Evolutionary conservation across 2,797 vertebrate genomes (phyloP).

Genomic region (Percopsis omiscomaycus): DNA sequence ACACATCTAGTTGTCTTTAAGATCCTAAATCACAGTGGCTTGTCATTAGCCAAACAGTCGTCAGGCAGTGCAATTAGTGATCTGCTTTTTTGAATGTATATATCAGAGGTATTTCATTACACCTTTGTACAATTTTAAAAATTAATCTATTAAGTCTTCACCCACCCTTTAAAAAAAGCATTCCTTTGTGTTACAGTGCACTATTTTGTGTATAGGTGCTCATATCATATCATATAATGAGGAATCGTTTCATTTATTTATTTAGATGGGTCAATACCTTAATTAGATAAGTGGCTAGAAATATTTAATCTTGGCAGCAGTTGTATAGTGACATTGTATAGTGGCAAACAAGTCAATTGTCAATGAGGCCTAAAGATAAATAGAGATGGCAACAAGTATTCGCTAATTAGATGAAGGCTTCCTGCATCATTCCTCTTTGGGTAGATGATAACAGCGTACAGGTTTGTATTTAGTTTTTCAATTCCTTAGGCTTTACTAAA

Average conservation of each 20-base stretch:
- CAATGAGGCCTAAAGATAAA: constrained; percentile 45
- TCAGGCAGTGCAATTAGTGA: too few relatives aligned
- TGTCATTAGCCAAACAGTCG: not conserved
- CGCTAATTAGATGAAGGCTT: constrained; percentile 63
- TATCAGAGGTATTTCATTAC: too few relatives aligned
- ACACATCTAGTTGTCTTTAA: too few relatives aligned
- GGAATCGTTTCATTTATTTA: constrained; percentile 53
- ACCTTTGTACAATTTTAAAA: too few relatives aligned
- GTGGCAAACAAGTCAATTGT: constrained; percentile 50
- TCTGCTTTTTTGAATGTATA: too few relatives aligned
- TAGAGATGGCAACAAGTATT: constrained; percentile 56
- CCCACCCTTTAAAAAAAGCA: constrained; percentile 21
- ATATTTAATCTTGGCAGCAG: constrained; percentile 40
- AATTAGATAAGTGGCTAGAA: constrained; percentile 62
- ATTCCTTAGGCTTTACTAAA: constrained; percentile 67
- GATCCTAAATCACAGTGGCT: too few relatives aligned
- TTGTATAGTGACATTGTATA: constrained; percentile 23
- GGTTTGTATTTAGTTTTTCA: constrained; percentile 73
- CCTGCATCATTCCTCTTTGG: constrained; percentile 52
- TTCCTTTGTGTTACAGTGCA: constrained; percentile 44
- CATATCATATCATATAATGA: constrained; percentile 51
- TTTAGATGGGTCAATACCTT: constrained; percentile 52
- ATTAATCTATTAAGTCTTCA: not conserved
- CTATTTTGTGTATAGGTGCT: constrained; percentile 55
- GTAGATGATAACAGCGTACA: constrained; percentile 45